Percentiles rank a stretch among this genome's conserved stretches.
These are phyloP conservation scores for Drosophila siamana DNA, from an alignment of 2,888 invertebrate genomes.

Conservation along the genomic window DNA sequence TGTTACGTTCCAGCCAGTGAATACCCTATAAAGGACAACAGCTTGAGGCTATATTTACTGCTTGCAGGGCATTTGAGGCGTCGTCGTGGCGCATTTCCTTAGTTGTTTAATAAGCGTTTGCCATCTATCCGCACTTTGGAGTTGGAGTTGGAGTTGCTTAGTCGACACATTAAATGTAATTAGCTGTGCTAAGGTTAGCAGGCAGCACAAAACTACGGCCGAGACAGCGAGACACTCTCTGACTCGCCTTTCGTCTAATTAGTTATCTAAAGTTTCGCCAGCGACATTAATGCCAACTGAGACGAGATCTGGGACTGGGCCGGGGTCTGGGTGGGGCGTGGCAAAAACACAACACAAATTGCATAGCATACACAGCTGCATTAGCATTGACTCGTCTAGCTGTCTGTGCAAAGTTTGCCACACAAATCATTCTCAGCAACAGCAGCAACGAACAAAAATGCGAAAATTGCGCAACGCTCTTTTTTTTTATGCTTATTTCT, in stretches of 20 bases:
- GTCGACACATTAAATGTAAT: slow-evolving; percentile 79
- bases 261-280: slow-evolving; percentile 77
- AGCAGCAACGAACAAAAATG: slow-evolving; percentile 17
- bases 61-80: slow-evolving; percentile 15
- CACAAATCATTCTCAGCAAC: slow-evolving; percentile 60
- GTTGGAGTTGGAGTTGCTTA: slow-evolving; percentile 71
- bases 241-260: slow-evolving; percentile 67
- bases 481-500: slow-evolving; percentile 20
- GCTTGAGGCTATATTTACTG: too few relatives aligned
- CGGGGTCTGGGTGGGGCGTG: not conserved
- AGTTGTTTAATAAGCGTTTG: slow-evolving; percentile 69
- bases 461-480: slow-evolving; percentile 26
- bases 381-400: slow-evolving; percentile 46
- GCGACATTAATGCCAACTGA: slow-evolving; percentile 71
- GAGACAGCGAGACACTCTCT: slow-evolving; percentile 35
- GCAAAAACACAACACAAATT: slow-evolving; percentile 52
- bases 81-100: not conserved
- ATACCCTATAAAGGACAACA: too few relatives aligned
- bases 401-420: slow-evolving; percentile 47
- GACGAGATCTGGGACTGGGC: too few relatives aligned
- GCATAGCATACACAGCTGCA: slow-evolving; percentile 66
- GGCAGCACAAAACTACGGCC: slow-evolving; percentile 65
- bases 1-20: slow-evolving; percentile 43
- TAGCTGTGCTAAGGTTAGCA: slow-evolving; percentile 73
- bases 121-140: slow-evolving; percentile 57